These are phyloP conservation scores for Amphiprion clarkii DNA, from an alignment of 2,797 vertebrate genomes.

Conservation along the genomic window DNA sequence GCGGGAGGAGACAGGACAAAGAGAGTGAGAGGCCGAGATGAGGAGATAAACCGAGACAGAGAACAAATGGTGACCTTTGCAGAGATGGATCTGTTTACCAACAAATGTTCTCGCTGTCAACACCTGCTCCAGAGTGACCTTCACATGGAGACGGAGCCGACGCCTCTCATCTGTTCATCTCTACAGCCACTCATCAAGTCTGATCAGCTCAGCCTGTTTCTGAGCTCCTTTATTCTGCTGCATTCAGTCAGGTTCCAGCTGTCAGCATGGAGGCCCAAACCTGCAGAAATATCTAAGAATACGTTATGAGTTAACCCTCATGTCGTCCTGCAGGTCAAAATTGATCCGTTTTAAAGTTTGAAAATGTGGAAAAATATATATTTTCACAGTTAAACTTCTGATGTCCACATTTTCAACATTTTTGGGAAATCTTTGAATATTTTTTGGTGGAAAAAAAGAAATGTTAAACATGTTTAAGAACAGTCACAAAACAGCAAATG, in stretches of 20 bases:
- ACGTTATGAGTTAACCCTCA: not conserved
- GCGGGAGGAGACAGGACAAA: conserved; percentile 2
- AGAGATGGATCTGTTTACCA: conserved; percentile 97
- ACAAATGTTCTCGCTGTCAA: conserved; percentile 86
- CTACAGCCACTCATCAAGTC: conserved; percentile 68
- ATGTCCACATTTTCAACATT: too few relatives aligned
- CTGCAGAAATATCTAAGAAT: not conserved
- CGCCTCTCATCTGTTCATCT: conserved; percentile 87
- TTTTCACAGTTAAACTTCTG: too few relatives aligned
- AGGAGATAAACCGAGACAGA: conserved; percentile 12
- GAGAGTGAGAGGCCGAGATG: conserved; percentile 3
- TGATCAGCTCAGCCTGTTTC: not conserved
- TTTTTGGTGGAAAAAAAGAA: too few relatives aligned
- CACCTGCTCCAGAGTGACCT: conserved; percentile 88
- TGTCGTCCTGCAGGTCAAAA: too few relatives aligned
- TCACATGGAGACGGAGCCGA: conserved; percentile 87
- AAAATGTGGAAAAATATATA: too few relatives aligned
- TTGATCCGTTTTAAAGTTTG: too few relatives aligned
- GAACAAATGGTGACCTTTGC: conserved; percentile 93
- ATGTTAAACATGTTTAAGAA: too few relatives aligned
- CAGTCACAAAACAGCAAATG: too few relatives aligned
- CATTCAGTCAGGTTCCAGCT: conserved; percentile 69
- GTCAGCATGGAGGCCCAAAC: not conserved
- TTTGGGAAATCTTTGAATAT: too few relatives aligned
- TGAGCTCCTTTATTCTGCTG: conserved; percentile 17